Evolutionary conservation across 1,140 invertebrate species (phyloP).

Genomic region (Charaxes varanes): DNA sequence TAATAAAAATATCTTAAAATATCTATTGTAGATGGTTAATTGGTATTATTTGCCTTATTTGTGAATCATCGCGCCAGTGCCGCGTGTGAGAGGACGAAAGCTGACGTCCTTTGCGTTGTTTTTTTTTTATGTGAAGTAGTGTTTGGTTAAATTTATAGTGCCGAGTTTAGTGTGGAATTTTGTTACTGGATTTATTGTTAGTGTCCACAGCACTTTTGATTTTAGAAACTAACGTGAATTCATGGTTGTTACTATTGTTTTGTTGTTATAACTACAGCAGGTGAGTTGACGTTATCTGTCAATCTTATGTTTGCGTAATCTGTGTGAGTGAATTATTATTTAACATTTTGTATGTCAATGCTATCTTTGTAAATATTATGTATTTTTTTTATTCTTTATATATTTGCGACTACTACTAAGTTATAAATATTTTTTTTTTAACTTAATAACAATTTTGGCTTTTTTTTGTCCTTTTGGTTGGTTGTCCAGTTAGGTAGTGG

Average conservation of each 20-base stretch:
- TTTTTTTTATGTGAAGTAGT: slow-evolving; percentile 28
- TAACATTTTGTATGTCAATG: no score
- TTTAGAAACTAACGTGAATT: not conserved
- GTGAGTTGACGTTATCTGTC: no score
- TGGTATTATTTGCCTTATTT: slow-evolving; percentile 60
- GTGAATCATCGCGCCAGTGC: slow-evolving; percentile 57
- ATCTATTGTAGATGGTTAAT: slow-evolving; percentile 42
- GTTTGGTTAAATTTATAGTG: not conserved
- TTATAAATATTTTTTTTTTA: no score
- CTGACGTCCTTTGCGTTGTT: slow-evolving; percentile 29
- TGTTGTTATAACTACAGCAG: no score
- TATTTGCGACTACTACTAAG: no score
- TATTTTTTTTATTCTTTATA: no score
- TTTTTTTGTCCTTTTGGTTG: no score
- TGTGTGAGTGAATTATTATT: no score
- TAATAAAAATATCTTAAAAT: slow-evolving; percentile 29
- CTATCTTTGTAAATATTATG: no score
- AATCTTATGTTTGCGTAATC: no score
- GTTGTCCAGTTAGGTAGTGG: no score
- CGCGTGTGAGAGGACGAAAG: slow-evolving; percentile 30
- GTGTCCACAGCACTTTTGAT: not conserved
- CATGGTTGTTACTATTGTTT: not conserved
- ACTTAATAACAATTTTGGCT: no score
- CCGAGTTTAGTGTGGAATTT: not conserved
- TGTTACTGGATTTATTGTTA: not conserved